Evolutionary conservation across 2,113 vertebrate genomes (phyloP), one percentile per base, ranked within the genome.

Genomic region (Thermophis baileyi): DNA sequence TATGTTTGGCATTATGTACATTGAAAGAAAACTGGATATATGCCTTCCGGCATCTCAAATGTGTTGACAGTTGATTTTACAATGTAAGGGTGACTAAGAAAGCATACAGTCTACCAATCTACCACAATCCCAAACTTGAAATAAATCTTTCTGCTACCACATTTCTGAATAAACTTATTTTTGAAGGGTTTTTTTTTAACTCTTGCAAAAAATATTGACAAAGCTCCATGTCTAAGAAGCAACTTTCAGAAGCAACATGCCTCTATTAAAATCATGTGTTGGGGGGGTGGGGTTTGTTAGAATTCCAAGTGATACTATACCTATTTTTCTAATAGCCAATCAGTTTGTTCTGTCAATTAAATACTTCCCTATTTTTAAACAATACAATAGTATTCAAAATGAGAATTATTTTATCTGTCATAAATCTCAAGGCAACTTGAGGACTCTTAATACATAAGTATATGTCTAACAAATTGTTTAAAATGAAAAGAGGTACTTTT

Each of bases 131-230:
- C 93, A 91, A 94, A 93, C 44, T 55, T 18, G 74, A 95, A 97
- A 97, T 97, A 96, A 97, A 97, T 97, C 96, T 95, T 94, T 92
- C 40, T 95, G 93, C 96, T 90, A 87, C 92, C 93, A 95, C 96
- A 94, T 93, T 97, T 96, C 92, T 95, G 93, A 95, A 95, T 94
- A 90, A 95, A 95, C 92, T 94, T 96, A 97, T 97, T 94, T 91
- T 95, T 89, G 97, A 97, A 96, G 95, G 6, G 97, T 89, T 97
- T 22, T 97, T 97, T 6, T 60, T 60, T 96, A 95, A 97, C 97
- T 97, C 95, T 95, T 96, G 97, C 97, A 97, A 97, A 97, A 98
- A 97, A 97, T 97, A 97, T 97, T 97, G 97, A 98, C 97, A 96
- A 97, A 98, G 96, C 97, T 96, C 96, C 27, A 92, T 97, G 95